Conservation (phyloP, 1,140 invertebrate species). For the Hydropsyche tenuis region DNA sequence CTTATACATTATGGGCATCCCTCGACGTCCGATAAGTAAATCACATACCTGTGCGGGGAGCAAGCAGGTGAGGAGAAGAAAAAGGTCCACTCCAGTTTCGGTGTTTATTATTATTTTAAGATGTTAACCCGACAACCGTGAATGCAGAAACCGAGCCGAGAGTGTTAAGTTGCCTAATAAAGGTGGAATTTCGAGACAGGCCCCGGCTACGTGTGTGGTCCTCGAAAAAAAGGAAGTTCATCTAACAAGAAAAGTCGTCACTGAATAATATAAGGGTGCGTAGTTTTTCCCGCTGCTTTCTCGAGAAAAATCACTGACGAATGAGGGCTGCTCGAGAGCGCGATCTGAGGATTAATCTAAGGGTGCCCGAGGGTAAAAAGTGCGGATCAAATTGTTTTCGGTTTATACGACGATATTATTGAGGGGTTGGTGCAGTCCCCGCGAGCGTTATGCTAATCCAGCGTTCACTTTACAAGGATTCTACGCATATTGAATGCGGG, state of each 20-base stretch:
- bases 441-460: slow-evolving; percentile 28
- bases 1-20: slow-evolving; percentile 30
- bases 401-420: slow-evolving; percentile 38
- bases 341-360: slow-evolving; percentile 45
- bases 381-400: slow-evolving; percentile 45
- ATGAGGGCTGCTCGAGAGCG: slow-evolving; percentile 23
- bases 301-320: background rate
- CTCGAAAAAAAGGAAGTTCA: background rate
- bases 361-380: slow-evolving; percentile 36
- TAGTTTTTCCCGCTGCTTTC: background rate
- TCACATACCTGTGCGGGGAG: slow-evolving; percentile 27
- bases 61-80: background rate
- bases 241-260: too few species aligned
- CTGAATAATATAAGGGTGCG: too few species aligned
- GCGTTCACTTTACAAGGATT: background rate
- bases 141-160: slow-evolving; percentile 39
- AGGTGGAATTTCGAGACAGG: slow-evolving; percentile 45
- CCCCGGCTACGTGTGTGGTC: slow-evolving; percentile 45
- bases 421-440: background rate
- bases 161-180: slow-evolving; percentile 49
- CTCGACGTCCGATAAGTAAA: slow-evolving; percentile 29
- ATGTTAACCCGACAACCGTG: slow-evolving; percentile 37
- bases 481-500: background rate
- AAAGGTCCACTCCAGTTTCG: slow-evolving; percentile 41
- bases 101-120: slow-evolving; percentile 50